Evolutionary conservation across 92 coral and sea anemone genomes (phyloP), one percentile per base, ranked within the genome.

Genomic region (Parazoanthus atlanticus): DNA sequence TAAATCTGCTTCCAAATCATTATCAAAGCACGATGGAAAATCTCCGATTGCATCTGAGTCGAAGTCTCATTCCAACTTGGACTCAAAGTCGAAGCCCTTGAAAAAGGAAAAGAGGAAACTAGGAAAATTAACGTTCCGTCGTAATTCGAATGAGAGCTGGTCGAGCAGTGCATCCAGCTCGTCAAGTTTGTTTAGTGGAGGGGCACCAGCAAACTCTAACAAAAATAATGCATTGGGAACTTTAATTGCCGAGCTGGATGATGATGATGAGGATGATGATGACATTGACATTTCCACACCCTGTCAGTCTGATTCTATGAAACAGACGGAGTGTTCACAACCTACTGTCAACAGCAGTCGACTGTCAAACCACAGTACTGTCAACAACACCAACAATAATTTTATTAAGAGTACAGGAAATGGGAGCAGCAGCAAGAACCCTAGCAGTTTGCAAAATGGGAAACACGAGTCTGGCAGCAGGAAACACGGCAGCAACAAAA

Each of bases 121-220:
- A 15, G 97, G 94, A 28, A 97, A 95, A 90, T 90, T 97, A 34
- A 95, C 96, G 54, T 91, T 97, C 84, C 95, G 99, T 6, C 88
- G 99, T 17, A 90, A 96, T 75, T 97, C 99, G 26, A 96, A 95
- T 29, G 99, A 97, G 49, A 97, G 99, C 52, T 95, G 99, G 98
- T 92, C 98, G 34, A 95, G 96, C 31, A 94, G 97, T 58, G 88
- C 86, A 49, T 88, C 93, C 12, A 84, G 76, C 38, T 92, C 98
- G 30, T 92, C 99, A 65, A 83, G 93, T 74, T 86, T 93, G 70
- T 90, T 94, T 67, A 80, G 78, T 32, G 90, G 91, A 21, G 92
- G 91, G 10, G 79, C 76, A 70, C n/a, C 88, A 36, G 75, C 81
- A 6, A 84, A 78, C 33, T 71, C 85, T 7, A 88, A 69, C 38